phyloP scores from a whole-genome alignment of 2,113 vertebrate genomes.

The Pangasianodon hypophthalmus region DNA sequence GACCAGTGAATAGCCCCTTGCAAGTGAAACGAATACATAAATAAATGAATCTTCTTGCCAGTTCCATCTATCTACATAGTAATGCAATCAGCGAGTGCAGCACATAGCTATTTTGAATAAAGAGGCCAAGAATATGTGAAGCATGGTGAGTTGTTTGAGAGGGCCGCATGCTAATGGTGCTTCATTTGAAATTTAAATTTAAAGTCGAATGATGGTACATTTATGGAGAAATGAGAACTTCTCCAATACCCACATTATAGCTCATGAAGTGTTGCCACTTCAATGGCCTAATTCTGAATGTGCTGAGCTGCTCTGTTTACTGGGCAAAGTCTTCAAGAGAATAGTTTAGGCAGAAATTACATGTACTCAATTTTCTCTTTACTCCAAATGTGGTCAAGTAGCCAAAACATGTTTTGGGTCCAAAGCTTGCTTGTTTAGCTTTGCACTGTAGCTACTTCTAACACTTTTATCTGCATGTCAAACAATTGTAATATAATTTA shows the following conservation, averaged over 20 bases:
- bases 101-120: slow-evolving; percentile 47
- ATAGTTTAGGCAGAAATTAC: not conserved
- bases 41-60: slow-evolving; percentile 50
- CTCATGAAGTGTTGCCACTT: slow-evolving; percentile 10
- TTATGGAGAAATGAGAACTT: slow-evolving; percentile 36
- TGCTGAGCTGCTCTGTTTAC: slow-evolving; percentile 8
- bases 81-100: slow-evolving; percentile 57
- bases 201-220: slow-evolving; percentile 44
- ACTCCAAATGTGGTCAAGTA: not conserved
- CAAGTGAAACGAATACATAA: slow-evolving; percentile 38
- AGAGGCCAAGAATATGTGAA: slow-evolving; percentile 42
- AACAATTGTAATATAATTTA: not conserved
- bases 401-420: not conserved
- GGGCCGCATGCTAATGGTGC: slow-evolving; percentile 37
- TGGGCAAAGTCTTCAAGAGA: not conserved
- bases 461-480: not conserved
- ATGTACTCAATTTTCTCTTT: not conserved
- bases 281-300: slow-evolving; percentile 23
- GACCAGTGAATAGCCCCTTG: not conserved
- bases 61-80: slow-evolving; percentile 55
- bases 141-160: slow-evolving; percentile 40
- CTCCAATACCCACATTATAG: slow-evolving; percentile 10
- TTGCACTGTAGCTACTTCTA: not conserved
- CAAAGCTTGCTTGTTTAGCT: not conserved
- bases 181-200: slow-evolving; percentile 57